Evolutionary conservation across 1,140 invertebrate genomes (phyloP), one percentile per base, ranked within the genome.

Genomic region (Lordiphosa mommai): DNA sequence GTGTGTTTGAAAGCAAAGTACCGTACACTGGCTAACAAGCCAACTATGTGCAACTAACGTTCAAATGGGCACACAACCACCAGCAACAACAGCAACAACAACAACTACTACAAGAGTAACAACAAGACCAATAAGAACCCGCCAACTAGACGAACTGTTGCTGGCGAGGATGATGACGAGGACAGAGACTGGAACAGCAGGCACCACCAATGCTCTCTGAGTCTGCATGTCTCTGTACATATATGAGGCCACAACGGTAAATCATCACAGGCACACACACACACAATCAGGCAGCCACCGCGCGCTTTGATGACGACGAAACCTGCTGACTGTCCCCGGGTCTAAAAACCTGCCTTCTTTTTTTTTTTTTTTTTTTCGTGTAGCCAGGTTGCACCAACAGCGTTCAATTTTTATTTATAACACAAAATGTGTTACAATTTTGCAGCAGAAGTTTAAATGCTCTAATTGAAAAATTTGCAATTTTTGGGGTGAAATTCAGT

Each of bases 221-320:
- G 33, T 29, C 0, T 59, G 37, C 13, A 30, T 64, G 41, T 60
- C 12, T 37, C 14, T 27, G 1, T 64, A 37, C 44, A 34, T 38
- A 43, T 50, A 61, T 53, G 58, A 60, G 77, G 77, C 77, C 77
- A 84, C 77, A 84, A 84, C 77, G 53, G 77, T 84, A 84, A 84
- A 84, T 84, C 77, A 84, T 69, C 68, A 44, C 52, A 55, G 40
- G 53, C 72, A 14, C 36, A 36, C 30, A 50, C 20, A 47, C 36
- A 34, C 37, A 60, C 13, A 38, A 48, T 13, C 27, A 51, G 16
- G 30, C 51, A 47, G 8, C 17, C 12, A 41, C 14, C 13, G 29
- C 53, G 56, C 36, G 70, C 56, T 61, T 61, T 65, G 68, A 68
- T 77, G 72, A 77, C 68, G 55, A 79, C 67, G 55, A 76, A 56